Evolutionary conservation across 2,797 vertebrate genomes (phyloP).

Genomic region (Lepilemur septentrionalis): DNA sequence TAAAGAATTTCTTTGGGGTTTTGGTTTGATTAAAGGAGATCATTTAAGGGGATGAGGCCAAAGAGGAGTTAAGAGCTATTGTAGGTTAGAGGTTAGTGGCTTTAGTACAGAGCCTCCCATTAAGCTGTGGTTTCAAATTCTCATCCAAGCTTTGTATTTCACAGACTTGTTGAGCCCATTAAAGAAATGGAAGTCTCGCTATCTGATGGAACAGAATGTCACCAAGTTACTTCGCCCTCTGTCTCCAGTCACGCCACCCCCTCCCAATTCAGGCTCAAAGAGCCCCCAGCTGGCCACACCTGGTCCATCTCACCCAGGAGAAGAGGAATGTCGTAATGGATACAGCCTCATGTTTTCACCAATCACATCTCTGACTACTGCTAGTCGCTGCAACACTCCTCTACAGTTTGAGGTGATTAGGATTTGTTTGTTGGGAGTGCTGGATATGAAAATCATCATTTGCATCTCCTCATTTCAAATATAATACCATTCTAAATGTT

Average conservation of each 20-base stretch:
- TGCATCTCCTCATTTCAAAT: slow-evolving; percentile 59
- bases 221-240: slow-evolving; percentile 91
- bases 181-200: slow-evolving; percentile 97
- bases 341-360: slow-evolving; percentile 92
- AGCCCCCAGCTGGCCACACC: slow-evolving; percentile 88
- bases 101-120: slow-evolving; percentile 10
- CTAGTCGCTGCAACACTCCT: slow-evolving; percentile 97
- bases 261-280: slow-evolving; percentile 84
- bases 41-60: not conserved
- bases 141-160: slow-evolving; percentile 71
- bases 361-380: slow-evolving; percentile 91
- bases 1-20: slow-evolving; percentile 24
- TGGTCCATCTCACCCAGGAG: slow-evolving; percentile 88
- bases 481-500: slow-evolving; percentile 44
- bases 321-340: slow-evolving; percentile 89
- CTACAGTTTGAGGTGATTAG: slow-evolving; percentile 96
- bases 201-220: slow-evolving; percentile 87
- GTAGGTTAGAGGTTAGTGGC: slow-evolving; percentile 11
- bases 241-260: slow-evolving; percentile 93
- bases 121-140: slow-evolving; percentile 35
- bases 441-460: slow-evolving; percentile 42
- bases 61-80: slow-evolving; percentile 9
- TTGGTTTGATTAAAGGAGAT: not conserved
- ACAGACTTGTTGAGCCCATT: slow-evolving; percentile 92
- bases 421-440: not conserved